phyloP scores from a whole-genome alignment of 2,888 invertebrate genomes.

The Yponomeuta sedellus region DNA sequence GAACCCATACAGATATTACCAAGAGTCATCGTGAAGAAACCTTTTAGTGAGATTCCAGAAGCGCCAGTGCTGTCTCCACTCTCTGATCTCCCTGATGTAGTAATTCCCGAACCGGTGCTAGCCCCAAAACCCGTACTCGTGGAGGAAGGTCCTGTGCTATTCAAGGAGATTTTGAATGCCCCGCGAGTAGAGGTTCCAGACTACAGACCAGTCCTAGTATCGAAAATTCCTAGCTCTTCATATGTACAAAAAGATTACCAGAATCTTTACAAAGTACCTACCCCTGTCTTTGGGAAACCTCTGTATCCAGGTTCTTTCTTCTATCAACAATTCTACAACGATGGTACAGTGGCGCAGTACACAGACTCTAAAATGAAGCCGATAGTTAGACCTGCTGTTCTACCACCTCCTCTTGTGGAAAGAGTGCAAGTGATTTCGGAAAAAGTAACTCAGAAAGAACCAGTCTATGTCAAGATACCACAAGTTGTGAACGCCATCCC shows the following conservation, averaged over 20 bases:
- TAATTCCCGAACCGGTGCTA: neutral
- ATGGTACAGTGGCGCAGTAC: neutral
- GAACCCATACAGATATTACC: neutral
- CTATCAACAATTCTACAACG: constrained; percentile 19
- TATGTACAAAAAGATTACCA: neutral
- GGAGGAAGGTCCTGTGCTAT: neutral
- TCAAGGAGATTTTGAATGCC: neutral
- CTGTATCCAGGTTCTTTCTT: constrained; percentile 19
- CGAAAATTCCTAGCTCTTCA: neutral
- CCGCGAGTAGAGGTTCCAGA: neutral
- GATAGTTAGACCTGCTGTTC: neutral
- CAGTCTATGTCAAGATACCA: neutral
- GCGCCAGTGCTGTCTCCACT: neutral
- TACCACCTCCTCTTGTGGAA: neutral
- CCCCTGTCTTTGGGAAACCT: constrained; percentile 5
- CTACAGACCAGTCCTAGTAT: neutral
- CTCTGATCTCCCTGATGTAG: neutral
- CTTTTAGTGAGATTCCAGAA: neutral
- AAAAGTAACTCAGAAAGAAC: neutral
- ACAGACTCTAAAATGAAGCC: neutral
- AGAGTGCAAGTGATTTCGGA: neutral
- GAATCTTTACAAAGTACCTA: too few species aligned
- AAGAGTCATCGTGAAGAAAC: neutral
- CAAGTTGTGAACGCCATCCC: neutral
- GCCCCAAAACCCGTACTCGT: neutral